Percentiles rank a stretch among this genome's conserved stretches.
These are phyloP conservation scores for Notamacropus eugenii DNA, from an alignment of 2,797 vertebrate genomes.

Conservation along the genomic window DNA sequence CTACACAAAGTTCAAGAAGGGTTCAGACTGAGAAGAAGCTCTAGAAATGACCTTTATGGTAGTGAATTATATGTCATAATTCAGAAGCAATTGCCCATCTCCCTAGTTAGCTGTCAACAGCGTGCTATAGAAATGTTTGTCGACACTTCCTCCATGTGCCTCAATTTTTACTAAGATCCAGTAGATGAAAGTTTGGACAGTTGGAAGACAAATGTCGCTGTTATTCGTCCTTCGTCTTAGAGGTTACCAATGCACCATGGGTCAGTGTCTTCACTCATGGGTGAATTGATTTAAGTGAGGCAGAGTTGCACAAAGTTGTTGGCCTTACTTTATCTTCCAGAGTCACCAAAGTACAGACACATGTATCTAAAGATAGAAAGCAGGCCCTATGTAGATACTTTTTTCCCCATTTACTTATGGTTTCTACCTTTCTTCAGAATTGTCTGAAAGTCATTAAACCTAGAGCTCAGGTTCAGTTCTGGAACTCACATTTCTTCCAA, in stretches of 20 bases:
- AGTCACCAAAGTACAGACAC: neutral
- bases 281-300: neutral
- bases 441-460: neutral
- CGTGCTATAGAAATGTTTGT: neutral
- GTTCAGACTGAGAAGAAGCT: neutral
- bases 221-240: neutral
- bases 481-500: neutral
- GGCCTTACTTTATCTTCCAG: too few species aligned
- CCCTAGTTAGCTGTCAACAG: neutral
- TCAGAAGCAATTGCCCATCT: neutral
- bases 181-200: neutral
- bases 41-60: neutral
- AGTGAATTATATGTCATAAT: neutral
- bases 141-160: neutral
- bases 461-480: neutral
- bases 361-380: neutral
- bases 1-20: neutral
- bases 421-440: neutral
- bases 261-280: neutral
- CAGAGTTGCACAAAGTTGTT: neutral
- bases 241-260: neutral
- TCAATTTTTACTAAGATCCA: neutral
- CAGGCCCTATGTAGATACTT: neutral
- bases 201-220: neutral
- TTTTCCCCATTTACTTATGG: neutral